Conservation (phyloP, 53 echinoderm and acorn worm genomes). For the Astropecten irregularis region DNA sequence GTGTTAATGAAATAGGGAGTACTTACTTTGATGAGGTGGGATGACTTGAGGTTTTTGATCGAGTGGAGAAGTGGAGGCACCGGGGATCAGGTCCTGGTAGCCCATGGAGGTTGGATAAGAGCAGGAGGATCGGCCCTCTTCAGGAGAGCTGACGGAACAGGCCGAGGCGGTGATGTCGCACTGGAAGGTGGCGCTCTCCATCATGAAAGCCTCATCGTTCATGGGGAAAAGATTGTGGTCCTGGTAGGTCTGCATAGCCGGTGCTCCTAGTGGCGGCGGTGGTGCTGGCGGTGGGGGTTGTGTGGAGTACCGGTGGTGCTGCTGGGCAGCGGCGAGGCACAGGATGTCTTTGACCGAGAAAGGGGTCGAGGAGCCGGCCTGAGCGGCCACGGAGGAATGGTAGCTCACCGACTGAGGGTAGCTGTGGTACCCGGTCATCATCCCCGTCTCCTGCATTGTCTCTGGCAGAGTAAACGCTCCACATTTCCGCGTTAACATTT, state of each 20-base stretch:
- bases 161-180: constrained; percentile 25
- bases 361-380: constrained; percentile 46
- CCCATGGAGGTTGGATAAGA: constrained; percentile 45
- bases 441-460: constrained; percentile 31
- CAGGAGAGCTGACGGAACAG: neutral
- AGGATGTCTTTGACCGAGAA: constrained; percentile 81
- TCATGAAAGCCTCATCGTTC: constrained; percentile 27
- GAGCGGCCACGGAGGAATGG: constrained; percentile 13
- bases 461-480: constrained; percentile 39
- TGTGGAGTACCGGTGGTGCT: constrained; percentile 30
- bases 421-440: constrained; percentile 29
- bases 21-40: constrained; percentile 28
- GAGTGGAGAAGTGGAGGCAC: constrained; percentile 31
- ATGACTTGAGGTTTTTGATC: constrained; percentile 22
- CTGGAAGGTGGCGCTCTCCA: constrained; percentile 15
- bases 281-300: neutral
- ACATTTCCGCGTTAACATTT: constrained; percentile 49
- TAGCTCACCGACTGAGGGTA: constrained; percentile 41
- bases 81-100: constrained; percentile 11
- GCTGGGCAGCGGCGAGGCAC: constrained; percentile 70
- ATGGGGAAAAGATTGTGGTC: constrained; percentile 39
- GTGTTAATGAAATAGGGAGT: neutral
- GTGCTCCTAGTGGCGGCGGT: neutral
- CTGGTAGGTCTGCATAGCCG: constrained; percentile 41
- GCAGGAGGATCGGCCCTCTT: constrained; percentile 35